Percentiles rank a stretch among this genome's conserved stretches.
Evolutionary conservation across 1,140 invertebrate species (phyloP).

Genomic region (Apis laboriosa): DNA sequence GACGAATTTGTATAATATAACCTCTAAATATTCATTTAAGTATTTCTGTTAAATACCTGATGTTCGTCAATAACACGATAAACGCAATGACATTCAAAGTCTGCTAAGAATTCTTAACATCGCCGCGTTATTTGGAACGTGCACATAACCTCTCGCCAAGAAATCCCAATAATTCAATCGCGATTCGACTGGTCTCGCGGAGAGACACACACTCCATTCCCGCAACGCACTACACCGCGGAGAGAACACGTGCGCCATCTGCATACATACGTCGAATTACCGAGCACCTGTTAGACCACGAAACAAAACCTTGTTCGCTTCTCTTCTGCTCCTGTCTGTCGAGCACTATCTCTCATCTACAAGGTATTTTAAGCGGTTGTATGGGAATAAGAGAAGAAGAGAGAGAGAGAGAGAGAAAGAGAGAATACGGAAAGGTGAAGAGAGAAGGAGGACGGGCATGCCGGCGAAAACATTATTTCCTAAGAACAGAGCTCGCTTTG

Average conservation of each 20-base stretch:
- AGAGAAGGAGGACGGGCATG: background rate
- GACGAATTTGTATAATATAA: too few relatives aligned
- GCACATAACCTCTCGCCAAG: background rate
- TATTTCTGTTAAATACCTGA: too few relatives aligned
- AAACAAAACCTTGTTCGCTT: slow-evolving; percentile 11
- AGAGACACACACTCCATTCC: too few relatives aligned
- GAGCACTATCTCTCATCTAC: slow-evolving; percentile 26
- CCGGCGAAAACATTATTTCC: slow-evolving; percentile 61
- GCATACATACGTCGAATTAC: slow-evolving; percentile 14
- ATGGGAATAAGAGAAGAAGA: background rate
- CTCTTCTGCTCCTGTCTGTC: background rate
- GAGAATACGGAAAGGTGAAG: too few relatives aligned
- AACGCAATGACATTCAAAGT: too few relatives aligned
- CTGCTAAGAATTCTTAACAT: background rate
- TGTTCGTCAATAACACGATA: too few relatives aligned
- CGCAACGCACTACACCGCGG: too few relatives aligned
- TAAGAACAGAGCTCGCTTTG: slow-evolving; percentile 61
- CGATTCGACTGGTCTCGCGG: background rate
- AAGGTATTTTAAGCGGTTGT: slow-evolving; percentile 37
- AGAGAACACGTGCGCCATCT: background rate
- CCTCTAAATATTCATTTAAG: too few relatives aligned
- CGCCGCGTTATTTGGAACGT: background rate
- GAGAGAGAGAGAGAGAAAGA: background rate
- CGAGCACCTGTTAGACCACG: slow-evolving; percentile 29
- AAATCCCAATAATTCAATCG: slow-evolving; percentile 1